Conservation (phyloP, 2,113 vertebrate species). For the Mustela nigripes region DNA sequence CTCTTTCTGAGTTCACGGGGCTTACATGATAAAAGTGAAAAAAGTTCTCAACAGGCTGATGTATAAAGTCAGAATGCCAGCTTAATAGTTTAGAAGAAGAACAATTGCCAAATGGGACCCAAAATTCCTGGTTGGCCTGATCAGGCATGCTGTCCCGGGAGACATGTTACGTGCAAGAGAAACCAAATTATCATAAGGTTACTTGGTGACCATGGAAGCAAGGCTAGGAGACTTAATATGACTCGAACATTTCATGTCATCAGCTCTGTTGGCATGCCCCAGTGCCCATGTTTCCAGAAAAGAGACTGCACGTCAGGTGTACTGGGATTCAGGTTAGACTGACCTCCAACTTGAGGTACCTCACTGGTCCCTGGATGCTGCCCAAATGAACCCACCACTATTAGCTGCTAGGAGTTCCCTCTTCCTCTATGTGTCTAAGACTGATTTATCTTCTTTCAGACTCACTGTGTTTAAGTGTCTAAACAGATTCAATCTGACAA, state of each 20-base stretch:
- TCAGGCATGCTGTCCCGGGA: neutral
- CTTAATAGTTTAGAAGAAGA: neutral
- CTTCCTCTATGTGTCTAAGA: neutral
- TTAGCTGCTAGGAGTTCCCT: neutral
- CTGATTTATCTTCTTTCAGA: neutral
- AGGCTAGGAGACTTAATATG: neutral
- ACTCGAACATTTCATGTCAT: neutral
- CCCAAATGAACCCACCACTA: neutral
- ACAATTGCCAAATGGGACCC: neutral
- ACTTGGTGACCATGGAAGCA: neutral
- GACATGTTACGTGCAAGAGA: neutral
- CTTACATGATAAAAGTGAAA: neutral
- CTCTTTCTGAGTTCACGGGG: neutral
- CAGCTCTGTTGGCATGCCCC: neutral
- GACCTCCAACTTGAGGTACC: neutral
- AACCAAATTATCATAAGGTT: constrained; percentile 14
- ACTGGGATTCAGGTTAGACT: neutral
- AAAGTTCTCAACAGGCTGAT: neutral
- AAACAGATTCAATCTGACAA: neutral
- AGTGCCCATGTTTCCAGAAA: neutral
- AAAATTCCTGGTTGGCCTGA: neutral
- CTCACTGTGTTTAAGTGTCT: neutral
- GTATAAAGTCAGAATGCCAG: neutral
- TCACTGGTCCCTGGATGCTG: neutral
- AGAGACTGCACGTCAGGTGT: neutral